These are phyloP conservation scores for Sphyrna mokarran DNA, from an alignment of 2,113 vertebrate species.

Conservation along the genomic window DNA sequence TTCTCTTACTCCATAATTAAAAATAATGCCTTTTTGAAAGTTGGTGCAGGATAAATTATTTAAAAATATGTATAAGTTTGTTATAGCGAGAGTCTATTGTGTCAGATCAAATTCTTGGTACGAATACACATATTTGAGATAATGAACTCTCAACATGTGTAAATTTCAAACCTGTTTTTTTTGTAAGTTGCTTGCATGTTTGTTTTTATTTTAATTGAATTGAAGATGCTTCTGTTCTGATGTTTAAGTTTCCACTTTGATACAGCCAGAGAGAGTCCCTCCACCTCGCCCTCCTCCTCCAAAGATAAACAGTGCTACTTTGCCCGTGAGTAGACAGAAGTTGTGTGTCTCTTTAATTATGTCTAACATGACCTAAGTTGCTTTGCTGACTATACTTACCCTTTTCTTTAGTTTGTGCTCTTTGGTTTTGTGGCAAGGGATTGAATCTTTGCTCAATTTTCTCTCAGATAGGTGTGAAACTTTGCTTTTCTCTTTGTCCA, in stretches of 20 bases:
- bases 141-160: constrained; percentile 15
- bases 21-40: constrained; percentile 16
- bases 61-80: constrained; percentile 32
- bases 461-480: constrained; percentile 39
- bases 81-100: constrained; percentile 1
- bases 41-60: constrained; percentile 28
- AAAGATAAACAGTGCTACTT: constrained; percentile 64
- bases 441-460: constrained; percentile 48
- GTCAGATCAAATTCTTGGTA: background rate
- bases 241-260: constrained; percentile 65
- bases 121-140: background rate
- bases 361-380: constrained; percentile 58
- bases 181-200: constrained; percentile 11
- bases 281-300: constrained; percentile 67
- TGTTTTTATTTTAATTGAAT: constrained; percentile 20
- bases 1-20: constrained; percentile 26
- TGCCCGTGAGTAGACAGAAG: constrained; percentile 71
- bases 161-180: background rate
- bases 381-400: constrained; percentile 57
- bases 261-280: constrained; percentile 62
- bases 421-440: constrained; percentile 45
- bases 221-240: constrained; percentile 45
- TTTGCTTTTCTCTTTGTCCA: background rate
- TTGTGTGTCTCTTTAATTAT: constrained; percentile 25
- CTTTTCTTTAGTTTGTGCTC: constrained; percentile 46